Base-by-base conservation (phyloP, 2,797 vertebrate genomes). In the Dryobates pubescens region DNA sequence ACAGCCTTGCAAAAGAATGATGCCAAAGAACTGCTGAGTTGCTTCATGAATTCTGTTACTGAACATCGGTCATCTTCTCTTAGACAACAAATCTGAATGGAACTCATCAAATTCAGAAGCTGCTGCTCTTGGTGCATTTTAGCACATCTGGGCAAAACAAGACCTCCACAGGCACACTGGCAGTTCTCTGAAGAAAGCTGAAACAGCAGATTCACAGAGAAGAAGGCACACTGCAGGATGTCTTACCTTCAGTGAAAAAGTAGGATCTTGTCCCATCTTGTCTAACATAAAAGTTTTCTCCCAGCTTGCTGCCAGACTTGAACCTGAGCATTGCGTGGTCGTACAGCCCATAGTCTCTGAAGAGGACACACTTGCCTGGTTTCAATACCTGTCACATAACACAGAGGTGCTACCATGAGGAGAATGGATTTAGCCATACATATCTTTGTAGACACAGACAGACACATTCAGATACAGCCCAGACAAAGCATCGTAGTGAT, bases 241-340 rank as follows among this genome's bases (percentile, higher is more conserved):
- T 69, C 98, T 97, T 81, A 99, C 99, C 99, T 97, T 97, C 98
- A 61, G 98, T 98, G 95, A 99, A 99, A 97, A 99, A 99, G 96
- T 98, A 99, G 0, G 99, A 98, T 57, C 99, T 98, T 82, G 99
- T 99, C 80, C 99, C 99, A 80, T 99, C 99, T 94, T 99, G 99
- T 45, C 99, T 98, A 30, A 99, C 99, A 15, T 99, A 99, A 57
- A 99, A 99, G 95, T 99, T 99, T 80, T 99, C 98, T 82, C 98
- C 98, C 86, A 99, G 98, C 87, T 99, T 99, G 97, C 97, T 99
- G 82, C 98, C 97, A 0, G 98, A 96, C 97, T 99, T 99, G 97
- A 99, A 99, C 45, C 99, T 97, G 38, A 99, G 98, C 99, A 99
- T 99, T 82, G 99, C 98, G 45, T 99, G 98, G 86, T 99, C 99